A percentile compares a stretch with the other conserved stretches of the same genome.
These are phyloP conservation scores for Podiceps cristatus DNA, from an alignment of 2,113 vertebrate species.

Conservation along the genomic window DNA sequence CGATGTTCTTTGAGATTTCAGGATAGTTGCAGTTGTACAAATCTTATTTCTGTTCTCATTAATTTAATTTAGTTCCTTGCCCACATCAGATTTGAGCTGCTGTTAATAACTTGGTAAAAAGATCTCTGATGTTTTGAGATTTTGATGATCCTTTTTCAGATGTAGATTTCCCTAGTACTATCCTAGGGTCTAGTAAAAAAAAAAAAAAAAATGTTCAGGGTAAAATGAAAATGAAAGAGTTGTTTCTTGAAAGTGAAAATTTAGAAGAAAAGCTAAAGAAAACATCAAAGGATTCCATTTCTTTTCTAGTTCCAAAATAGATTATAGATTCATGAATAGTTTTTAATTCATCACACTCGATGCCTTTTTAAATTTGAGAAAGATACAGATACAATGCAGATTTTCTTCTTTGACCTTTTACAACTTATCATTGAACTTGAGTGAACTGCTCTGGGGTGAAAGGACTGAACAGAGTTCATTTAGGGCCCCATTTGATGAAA, in stretches of 20 bases:
- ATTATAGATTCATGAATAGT: background rate
- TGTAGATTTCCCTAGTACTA: background rate
- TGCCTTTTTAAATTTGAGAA: background rate
- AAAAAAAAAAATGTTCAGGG: background rate
- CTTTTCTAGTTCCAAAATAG: background rate
- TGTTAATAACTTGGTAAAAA: background rate
- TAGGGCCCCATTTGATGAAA: constrained; percentile 69
- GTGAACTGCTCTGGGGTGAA: constrained; percentile 27
- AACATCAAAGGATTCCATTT: background rate
- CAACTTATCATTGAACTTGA: constrained; percentile 52
- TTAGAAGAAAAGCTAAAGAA: background rate
- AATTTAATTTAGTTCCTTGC: background rate
- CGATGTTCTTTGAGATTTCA: background rate
- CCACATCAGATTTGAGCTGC: background rate
- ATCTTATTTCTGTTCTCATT: background rate
- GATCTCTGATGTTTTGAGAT: background rate
- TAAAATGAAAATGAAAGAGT: background rate
- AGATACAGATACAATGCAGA: background rate
- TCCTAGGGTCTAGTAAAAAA: background rate
- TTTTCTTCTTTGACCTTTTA: constrained; percentile 33
- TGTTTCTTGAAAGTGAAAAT: background rate
- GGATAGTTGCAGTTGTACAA: background rate
- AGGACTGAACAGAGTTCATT: background rate
- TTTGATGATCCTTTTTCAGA: background rate
- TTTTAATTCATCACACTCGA: background rate